These are phyloP conservation scores for Peromyscus nudipes DNA, from an alignment of 2,797 vertebrate species.

Conservation along the genomic window DNA sequence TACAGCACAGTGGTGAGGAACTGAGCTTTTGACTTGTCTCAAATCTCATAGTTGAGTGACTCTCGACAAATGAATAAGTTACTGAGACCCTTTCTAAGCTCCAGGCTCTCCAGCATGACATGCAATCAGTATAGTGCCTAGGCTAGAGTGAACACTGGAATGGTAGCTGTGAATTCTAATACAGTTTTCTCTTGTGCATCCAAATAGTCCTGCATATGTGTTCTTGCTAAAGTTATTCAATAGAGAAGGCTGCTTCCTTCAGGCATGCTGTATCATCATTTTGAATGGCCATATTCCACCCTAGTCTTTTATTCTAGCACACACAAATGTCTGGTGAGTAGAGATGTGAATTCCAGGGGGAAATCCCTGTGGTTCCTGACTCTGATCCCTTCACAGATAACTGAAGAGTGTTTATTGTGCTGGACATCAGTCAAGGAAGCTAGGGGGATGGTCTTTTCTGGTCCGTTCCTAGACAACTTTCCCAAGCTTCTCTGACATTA, in stretches of 20 bases:
- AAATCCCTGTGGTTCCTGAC: neutral
- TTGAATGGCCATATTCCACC: neutral
- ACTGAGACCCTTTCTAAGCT: neutral
- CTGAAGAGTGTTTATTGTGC: neutral
- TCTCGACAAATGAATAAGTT: neutral
- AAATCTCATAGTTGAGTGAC: neutral
- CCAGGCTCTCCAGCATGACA: neutral
- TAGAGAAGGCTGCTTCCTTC: neutral
- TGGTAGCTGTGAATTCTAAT: neutral
- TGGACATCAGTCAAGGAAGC: neutral
- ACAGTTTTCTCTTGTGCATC: slow-evolving; percentile 40
- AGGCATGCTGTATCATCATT: neutral
- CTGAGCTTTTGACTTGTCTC: neutral
- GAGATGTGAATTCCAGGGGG: neutral
- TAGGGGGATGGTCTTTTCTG: rapidly evolving
- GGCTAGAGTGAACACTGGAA: neutral
- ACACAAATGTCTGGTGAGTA: neutral
- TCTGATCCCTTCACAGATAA: neutral
- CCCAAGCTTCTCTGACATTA: neutral
- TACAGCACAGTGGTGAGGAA: neutral
- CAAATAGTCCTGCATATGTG: neutral
- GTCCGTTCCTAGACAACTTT: neutral
- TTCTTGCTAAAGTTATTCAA: neutral
- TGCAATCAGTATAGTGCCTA: neutral
- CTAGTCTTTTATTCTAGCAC: slow-evolving; percentile 4